Conservation (phyloP, 2,888 invertebrate genomes). For the Eugnorisma glareosa region DNA sequence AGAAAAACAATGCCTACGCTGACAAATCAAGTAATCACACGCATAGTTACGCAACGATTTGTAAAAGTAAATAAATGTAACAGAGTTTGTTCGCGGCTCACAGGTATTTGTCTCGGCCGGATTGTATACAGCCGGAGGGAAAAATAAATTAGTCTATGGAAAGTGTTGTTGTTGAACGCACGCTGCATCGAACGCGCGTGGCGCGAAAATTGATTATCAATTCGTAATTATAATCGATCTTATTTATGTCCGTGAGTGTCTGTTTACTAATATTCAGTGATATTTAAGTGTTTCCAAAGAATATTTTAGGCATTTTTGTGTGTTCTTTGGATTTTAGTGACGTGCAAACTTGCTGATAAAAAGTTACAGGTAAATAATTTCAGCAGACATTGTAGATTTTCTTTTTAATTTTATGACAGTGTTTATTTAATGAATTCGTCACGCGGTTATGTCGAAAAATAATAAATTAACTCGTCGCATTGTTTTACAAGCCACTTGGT, state of each 20-base stretch:
- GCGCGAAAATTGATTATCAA: conserved; percentile 67
- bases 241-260: conserved; percentile 49
- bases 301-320: conserved; percentile 28
- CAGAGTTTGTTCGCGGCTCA: conserved; percentile 70
- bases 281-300: conserved; percentile 28
- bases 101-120: conserved; percentile 73
- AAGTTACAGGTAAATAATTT: conserved; percentile 56
- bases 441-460: conserved; percentile 31
- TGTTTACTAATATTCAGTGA: conserved; percentile 31
- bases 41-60: conserved; percentile 73
- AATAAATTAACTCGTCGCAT: conserved; percentile 26
- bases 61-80: conserved; percentile 72
- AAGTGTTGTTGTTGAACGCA: conserved; percentile 72
- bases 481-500: conserved; percentile 11
- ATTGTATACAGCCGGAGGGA: conserved; percentile 61
- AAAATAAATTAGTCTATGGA: conserved; percentile 76
- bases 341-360: conserved; percentile 25
- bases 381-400: not conserved
- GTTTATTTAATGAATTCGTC: conserved; percentile 9
- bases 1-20: conserved; percentile 62
- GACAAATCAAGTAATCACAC: conserved; percentile 76
- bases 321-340: conserved; percentile 49
- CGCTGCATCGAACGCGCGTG: conserved; percentile 63
- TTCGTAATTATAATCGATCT: conserved; percentile 59
- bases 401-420: not conserved